Percentiles rank a stretch among this genome's conserved stretches.
phyloP scores from a whole-genome alignment of 2,797 vertebrate species.

The Danio kyathit region DNA sequence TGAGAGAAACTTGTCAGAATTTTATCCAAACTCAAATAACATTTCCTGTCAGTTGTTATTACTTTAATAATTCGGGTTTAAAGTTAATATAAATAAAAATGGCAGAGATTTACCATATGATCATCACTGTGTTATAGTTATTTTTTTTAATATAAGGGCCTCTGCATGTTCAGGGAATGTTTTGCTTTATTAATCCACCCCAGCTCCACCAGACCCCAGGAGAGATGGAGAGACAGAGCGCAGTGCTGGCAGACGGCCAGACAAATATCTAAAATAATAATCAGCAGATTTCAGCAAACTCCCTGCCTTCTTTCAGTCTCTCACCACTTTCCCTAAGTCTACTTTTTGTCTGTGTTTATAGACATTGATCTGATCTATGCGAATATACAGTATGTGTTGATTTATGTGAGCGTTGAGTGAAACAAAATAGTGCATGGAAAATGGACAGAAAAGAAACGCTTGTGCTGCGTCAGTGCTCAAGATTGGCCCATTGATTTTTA shows the following conservation, averaged over 20 bases:
- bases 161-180: constrained; percentile 18
- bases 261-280: constrained; percentile 50
- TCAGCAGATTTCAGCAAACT: constrained; percentile 33
- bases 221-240: constrained; percentile 39
- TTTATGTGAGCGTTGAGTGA: background rate
- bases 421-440: background rate
- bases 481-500: constrained; percentile 36
- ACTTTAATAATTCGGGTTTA: no score
- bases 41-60: no score
- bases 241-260: constrained; percentile 39
- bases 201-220: constrained; percentile 32
- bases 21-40: no score
- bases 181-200: constrained; percentile 32
- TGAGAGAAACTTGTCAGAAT: no score
- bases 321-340: background rate
- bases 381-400: background rate
- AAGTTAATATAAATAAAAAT: background rate
- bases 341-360: constrained; percentile 14
- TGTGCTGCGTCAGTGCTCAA: constrained; percentile 24
- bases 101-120: background rate
- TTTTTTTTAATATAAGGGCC: background rate
- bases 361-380: background rate
- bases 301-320: background rate
- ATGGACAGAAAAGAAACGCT: background rate
- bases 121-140: background rate